Evolutionary conservation across 2,113 vertebrate species (phyloP), one percentile per base, ranked within the genome.

Genomic region (Hippocampus mohnikei): DNA sequence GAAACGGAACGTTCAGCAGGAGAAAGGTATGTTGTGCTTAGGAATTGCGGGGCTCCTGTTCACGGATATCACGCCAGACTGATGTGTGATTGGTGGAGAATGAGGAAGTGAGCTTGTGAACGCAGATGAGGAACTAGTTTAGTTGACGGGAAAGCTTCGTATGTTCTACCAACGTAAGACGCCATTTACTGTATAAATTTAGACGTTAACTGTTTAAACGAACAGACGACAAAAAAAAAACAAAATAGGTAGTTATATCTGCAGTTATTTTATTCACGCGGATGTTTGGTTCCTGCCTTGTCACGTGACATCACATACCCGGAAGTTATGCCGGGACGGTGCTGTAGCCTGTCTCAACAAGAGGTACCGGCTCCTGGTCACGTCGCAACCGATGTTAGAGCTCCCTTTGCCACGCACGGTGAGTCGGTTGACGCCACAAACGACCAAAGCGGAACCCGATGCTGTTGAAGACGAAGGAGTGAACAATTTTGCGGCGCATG

Each of bases 361-460:
- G 55, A 23, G 11, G 25, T 12, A 58, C 55, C 55, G 78, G 73
- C 80, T 77, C 62, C 46, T 82, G 82, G 15, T 27, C 23, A 20
- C 29, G 71, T 3, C 70, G 73, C 72, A 67, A 73, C 81, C 41
- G 61, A 86, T 88, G 83, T 68, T 84, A 77, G 74, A 75, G 0
- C 76, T 80, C 63, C 73, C 25, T 62, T 23, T 66, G 8, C 69
- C 3, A 75, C 58, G 67, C 67, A 80, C 76, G 55, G 88, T 91
- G 48, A 86, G 89, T 83, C 11, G n/a, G 13, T 18, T 53, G 27
- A 33, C 41, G 40, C 63, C 8, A 2, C 15, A 18, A 65, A 25
- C 7, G 2, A 27, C 7, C 6, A 25, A 27, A 18, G 3, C 3
- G 2, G 2, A 44, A 44, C 3, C 10, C 5, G 13, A 15, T 41